Evolutionary conservation across 1,140 invertebrate species (phyloP).

Genomic region (Drosophila mayri): DNA sequence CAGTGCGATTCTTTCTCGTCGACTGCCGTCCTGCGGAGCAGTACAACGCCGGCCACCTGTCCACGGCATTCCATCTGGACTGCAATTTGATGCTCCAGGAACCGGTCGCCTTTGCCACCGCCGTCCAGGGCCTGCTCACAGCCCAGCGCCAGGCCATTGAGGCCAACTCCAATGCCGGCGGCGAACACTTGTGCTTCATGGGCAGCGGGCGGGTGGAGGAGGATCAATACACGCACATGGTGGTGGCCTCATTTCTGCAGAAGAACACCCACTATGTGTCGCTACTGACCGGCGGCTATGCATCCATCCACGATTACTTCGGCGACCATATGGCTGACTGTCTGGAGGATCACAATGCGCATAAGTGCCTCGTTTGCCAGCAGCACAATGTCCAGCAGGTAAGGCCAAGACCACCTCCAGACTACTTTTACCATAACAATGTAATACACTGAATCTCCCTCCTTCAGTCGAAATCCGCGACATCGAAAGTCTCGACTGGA

Average conservation of each 20-base stretch:
- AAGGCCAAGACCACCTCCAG: background rate
- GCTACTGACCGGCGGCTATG: constrained; percentile 96
- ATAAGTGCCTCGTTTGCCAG: constrained; percentile 92
- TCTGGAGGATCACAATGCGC: constrained; percentile 92
- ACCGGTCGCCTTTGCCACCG: constrained; percentile 96
- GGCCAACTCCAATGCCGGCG: constrained; percentile 94
- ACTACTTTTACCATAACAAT: background rate
- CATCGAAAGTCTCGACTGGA: constrained; percentile 43
- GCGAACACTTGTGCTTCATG: constrained; percentile 98
- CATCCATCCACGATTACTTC: constrained; percentile 94
- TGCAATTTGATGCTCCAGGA: constrained; percentile 99
- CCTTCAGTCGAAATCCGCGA: constrained; percentile 46
- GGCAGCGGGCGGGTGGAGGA: constrained; percentile 98
- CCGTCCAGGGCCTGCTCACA: constrained; percentile 96
- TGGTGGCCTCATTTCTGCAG: constrained; percentile 98
- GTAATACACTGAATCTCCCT: background rate
- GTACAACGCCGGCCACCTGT: constrained; percentile 98
- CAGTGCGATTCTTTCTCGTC: constrained; percentile 97
- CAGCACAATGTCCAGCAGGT: constrained; percentile 67
- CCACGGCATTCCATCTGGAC: constrained; percentile 99
- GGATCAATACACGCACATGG: constrained; percentile 99
- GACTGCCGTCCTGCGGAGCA: constrained; percentile 98
- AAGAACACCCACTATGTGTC: constrained; percentile 97
- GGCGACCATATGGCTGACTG: constrained; percentile 91
- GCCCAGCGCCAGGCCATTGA: constrained; percentile 95